phyloP scores from a whole-genome alignment of 2,888 invertebrate species.

The Dolichopus griseipennis region DNA sequence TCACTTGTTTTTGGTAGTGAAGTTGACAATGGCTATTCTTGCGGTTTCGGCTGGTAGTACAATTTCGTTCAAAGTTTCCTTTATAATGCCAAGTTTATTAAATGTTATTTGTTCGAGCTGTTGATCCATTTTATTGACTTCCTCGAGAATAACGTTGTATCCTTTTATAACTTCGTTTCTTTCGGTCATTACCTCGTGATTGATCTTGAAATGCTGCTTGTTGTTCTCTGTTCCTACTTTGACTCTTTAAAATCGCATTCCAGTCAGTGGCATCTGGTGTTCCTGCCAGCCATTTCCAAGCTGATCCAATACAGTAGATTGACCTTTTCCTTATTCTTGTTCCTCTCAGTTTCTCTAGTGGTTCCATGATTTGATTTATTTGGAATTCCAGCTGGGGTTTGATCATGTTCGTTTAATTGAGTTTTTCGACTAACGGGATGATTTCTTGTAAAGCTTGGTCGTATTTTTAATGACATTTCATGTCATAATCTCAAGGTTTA shows the following conservation, averaged over 20 bases:
- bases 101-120: too few relatives aligned
- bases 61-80: neutral
- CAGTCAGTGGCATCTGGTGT: conserved; percentile 14
- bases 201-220: conserved; percentile 16
- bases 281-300: conserved; percentile 11
- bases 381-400: neutral
- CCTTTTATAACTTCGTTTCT: neutral
- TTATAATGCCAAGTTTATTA: too few relatives aligned
- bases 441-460: neutral
- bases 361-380: neutral
- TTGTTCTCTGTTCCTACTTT: conserved; percentile 12
- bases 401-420: neutral
- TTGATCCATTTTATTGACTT: too few relatives aligned
- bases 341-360: conserved; percentile 11
- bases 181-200: neutral
- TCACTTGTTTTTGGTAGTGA: too few relatives aligned
- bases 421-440: neutral
- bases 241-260: conserved; percentile 11
- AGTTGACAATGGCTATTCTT: too few relatives aligned
- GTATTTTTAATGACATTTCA: too few relatives aligned
- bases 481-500: neutral
- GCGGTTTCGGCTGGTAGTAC: too few relatives aligned
- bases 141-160: too few relatives aligned
- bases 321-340: conserved; percentile 10
- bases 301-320: conserved; percentile 15